Evolutionary conservation across 2,797 vertebrate genomes (phyloP).

Genomic region (Valencia hispanica): DNA sequence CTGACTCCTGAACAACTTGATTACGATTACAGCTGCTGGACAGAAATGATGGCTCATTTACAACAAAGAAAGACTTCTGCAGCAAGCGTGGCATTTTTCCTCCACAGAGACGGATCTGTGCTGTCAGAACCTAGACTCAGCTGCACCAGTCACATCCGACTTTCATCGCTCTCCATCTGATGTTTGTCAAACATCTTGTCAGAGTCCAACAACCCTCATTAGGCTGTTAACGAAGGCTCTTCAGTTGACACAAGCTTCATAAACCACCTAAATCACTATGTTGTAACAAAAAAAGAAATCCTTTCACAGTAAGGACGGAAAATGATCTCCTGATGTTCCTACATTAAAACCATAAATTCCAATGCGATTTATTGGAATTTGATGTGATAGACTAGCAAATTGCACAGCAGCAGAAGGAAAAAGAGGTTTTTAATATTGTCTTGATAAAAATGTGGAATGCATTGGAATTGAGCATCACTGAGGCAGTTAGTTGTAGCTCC

Average conservation of each 20-base stretch:
- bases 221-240: constrained; percentile 11
- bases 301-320: no score
- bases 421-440: no score
- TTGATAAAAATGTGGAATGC: no score
- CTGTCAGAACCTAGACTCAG: constrained; percentile 26
- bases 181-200: constrained; percentile 37
- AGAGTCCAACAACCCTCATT: constrained; percentile 7
- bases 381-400: no score
- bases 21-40: constrained; percentile 27
- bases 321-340: no score
- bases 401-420: no score
- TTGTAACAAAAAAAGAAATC: not conserved
- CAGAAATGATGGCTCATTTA: constrained; percentile 26
- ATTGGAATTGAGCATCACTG: no score
- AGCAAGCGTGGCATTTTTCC: constrained; percentile 1
- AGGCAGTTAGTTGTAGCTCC: no score
- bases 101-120: constrained; percentile 35
- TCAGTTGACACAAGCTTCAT: constrained; percentile 12
- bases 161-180: constrained; percentile 31
- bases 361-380: no score
- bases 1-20: constrained; percentile 31
- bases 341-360: no score
- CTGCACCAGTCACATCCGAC: constrained; percentile 41
- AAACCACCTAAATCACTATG: constrained; percentile 5
- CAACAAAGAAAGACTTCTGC: constrained; percentile 32